These are phyloP conservation scores for Bubo blakistoni DNA, from an alignment of 2,113 vertebrate genomes.

Conservation along the genomic window DNA sequence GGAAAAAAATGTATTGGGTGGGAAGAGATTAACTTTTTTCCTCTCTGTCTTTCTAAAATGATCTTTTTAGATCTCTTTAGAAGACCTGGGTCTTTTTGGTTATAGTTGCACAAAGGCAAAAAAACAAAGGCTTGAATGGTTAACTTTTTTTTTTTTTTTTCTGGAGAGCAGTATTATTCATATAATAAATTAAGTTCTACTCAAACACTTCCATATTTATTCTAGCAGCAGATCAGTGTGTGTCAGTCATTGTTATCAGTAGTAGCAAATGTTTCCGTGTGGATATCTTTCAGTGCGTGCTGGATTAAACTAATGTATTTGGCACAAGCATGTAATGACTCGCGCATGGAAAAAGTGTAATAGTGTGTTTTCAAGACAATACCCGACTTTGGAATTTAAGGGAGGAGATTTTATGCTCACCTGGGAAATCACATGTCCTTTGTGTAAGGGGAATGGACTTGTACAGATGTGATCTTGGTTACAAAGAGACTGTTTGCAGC, in stretches of 20 bases:
- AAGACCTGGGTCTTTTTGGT: background rate
- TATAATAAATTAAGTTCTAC: background rate
- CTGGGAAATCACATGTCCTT: background rate
- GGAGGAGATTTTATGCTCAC: background rate
- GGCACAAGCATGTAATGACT: background rate
- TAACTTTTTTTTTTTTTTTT: background rate
- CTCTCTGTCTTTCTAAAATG: background rate
- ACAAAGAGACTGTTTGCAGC: accelerated
- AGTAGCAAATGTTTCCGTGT: background rate
- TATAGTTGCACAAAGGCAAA: background rate
- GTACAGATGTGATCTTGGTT: background rate
- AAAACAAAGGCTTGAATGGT: background rate
- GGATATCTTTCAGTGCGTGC: background rate
- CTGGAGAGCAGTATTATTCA: background rate
- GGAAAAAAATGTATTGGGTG: background rate
- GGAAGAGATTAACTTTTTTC: background rate
- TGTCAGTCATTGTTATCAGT: background rate
- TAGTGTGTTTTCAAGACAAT: background rate
- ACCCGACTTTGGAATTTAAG: background rate
- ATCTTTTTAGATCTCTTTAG: no score
- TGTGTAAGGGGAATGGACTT: background rate
- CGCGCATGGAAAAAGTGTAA: background rate
- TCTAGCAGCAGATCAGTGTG: background rate
- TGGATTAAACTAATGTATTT: no score
- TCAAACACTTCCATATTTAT: background rate